These are phyloP conservation scores for Actinia equina DNA, from an alignment of 64 coral and sea anemone species.

Conservation along the genomic window DNA sequence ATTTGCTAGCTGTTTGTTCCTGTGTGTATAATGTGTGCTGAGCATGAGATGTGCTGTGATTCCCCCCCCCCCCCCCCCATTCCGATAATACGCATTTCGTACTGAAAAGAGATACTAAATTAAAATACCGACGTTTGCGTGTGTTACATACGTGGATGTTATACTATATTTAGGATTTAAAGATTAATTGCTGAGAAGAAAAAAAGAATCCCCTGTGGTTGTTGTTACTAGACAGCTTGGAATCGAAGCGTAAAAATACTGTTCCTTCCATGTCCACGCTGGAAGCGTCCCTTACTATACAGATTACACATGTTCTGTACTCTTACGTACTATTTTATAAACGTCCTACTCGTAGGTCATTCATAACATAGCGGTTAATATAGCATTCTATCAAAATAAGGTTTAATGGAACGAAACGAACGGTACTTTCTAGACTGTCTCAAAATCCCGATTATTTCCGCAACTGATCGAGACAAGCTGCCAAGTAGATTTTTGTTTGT, in stretches of 20 bases:
- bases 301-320: not conserved
- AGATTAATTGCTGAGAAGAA: no score
- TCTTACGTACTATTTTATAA: not conserved
- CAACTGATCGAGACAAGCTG: not conserved
- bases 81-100: no score
- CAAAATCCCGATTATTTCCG: not conserved
- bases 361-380: not conserved
- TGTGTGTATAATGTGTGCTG: not conserved
- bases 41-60: no score
- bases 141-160: no score
- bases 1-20: not conserved
- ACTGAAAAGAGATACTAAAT: no score
- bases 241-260: not conserved
- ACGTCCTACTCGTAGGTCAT: not conserved
- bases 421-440: not conserved
- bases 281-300: no score
- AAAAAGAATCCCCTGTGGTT: not conserved
- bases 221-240: not conserved
- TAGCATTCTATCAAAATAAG: not conserved
- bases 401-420: not conserved
- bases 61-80: no score
- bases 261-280: not conserved
- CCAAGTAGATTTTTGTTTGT: not conserved
- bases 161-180: no score
- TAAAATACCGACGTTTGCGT: no score